Evolutionary conservation across 2,797 vertebrate genomes (phyloP).

Genomic region (Erethizon dorsatum): DNA sequence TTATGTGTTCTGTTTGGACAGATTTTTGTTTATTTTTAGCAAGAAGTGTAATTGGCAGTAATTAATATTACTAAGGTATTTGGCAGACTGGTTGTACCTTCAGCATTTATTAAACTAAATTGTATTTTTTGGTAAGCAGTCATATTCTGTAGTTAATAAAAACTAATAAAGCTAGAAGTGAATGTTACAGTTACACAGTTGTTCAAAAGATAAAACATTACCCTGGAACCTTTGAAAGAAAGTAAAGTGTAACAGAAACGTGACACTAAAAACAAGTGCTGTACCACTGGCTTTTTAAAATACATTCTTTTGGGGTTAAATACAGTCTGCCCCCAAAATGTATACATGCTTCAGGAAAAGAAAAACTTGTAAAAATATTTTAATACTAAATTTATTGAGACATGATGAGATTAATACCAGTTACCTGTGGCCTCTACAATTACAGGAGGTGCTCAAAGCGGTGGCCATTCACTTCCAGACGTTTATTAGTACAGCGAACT

Average conservation of each 20-base stretch:
- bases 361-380: neutral
- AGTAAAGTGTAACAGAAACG: slow-evolving; percentile 79
- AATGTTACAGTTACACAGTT: slow-evolving; percentile 61
- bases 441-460: too few relatives aligned
- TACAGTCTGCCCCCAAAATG: neutral
- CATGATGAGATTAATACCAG: neutral
- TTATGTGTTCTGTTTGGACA: slow-evolving; percentile 24
- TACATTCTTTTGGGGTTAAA: slow-evolving; percentile 13
- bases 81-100: neutral
- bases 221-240: slow-evolving; percentile 77
- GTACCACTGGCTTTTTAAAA: slow-evolving; percentile 56
- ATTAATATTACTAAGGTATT: slow-evolving; percentile 23
- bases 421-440: too few relatives aligned
- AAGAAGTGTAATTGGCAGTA: neutral
- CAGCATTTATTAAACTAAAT: slow-evolving; percentile 42
- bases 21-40: slow-evolving; percentile 26
- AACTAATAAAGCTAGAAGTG: slow-evolving; percentile 28
- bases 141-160: slow-evolving; percentile 51
- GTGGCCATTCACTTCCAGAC: neutral
- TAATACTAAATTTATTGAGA: neutral
- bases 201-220: slow-evolving; percentile 84
- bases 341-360: neutral
- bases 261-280: slow-evolving; percentile 83
- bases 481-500: neutral
- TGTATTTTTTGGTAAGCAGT: slow-evolving; percentile 55